Evolutionary conservation across 2,888 invertebrate genomes (phyloP).

Genomic region (Bedellia somnulentella): DNA sequence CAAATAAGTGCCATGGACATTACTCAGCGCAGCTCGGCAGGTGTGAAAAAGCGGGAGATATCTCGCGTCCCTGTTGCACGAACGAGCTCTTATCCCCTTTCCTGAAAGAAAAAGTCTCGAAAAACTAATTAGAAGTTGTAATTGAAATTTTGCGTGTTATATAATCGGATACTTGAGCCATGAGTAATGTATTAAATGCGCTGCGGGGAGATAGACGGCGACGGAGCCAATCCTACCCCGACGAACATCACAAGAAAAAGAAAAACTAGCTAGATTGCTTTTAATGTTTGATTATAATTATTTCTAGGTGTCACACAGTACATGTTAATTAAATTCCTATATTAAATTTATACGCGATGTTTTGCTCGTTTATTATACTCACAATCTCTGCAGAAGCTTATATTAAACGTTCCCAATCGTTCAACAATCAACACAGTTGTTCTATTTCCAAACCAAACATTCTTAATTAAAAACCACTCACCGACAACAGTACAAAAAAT

Average conservation of each 20-base stretch:
- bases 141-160: conserved; percentile 65
- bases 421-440: conserved; percentile 4
- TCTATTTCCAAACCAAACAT: conserved; percentile 4
- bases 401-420: too few relatives aligned
- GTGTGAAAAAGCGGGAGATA: conserved; percentile 21
- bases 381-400: too few relatives aligned
- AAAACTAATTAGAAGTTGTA: conserved; percentile 65
- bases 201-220: conserved; percentile 29
- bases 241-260: too few relatives aligned
- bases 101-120: conserved; percentile 63
- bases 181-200: conserved; percentile 60
- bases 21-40: conserved; percentile 42
- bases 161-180: conserved; percentile 63
- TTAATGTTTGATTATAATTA: too few relatives aligned
- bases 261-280: too few relatives aligned
- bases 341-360: too few relatives aligned
- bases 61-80: conserved; percentile 23
- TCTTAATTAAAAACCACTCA: conserved; percentile 50
- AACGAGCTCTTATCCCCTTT: conserved; percentile 38
- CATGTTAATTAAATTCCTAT: too few relatives aligned
- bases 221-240: too few relatives aligned
- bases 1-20: conserved; percentile 56
- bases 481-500: conserved; percentile 46
- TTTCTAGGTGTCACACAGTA: too few relatives aligned
- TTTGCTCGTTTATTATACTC: too few relatives aligned